Evolutionary conservation across 2,888 invertebrate genomes (phyloP), one percentile per base, ranked within the genome.

Genomic region (Oxyteleia sp.): DNA sequence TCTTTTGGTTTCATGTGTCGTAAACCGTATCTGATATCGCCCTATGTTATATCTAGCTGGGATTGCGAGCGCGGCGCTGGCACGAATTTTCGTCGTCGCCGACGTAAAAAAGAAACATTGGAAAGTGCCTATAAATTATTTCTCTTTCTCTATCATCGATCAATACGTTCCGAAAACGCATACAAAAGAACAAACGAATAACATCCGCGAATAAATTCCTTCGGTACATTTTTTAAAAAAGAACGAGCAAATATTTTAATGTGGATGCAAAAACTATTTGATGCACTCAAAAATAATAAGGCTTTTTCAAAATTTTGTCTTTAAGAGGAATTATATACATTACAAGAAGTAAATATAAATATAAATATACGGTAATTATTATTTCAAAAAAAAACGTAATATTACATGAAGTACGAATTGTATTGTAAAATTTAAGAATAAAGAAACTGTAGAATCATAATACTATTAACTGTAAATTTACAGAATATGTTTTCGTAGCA

Each of bases 1-100:
- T 82, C 85, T 85, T 85, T 75, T 53, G 84, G 85, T 84, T 84
- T 84, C 82, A 85, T 84, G 84, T 85, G 84, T 85, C 82, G 82
- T 85, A 85, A 85, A 84, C 81, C 72, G 80, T 72, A 84, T 81
- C 80, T 76, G 84, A 84, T 84, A 84, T 81, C 80, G 69, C 72
- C 78, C 72, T 66, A 63, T 68, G 80, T 80, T 76, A 74, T 71
- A 81, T 84, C 66, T 81, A 81, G 81, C 57, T 63, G 76, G 80
- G 76, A 80, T 76, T 72, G 81, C 81, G 53, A 69, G 49, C 74
- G 41, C 59, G 35, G 41, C 29, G 76, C 55, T 79, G 75, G 79
- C 83, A 84, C 64, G 79, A 84, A 79, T 84, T 80, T 84, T 84
- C 83, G 79, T 74, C 75, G 75, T 68, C 83, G 79, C 51, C 53